Evolutionary conservation across 2,888 invertebrate genomes (phyloP), one percentile per base, ranked within the genome.

Genomic region (Oligia strigilis): DNA sequence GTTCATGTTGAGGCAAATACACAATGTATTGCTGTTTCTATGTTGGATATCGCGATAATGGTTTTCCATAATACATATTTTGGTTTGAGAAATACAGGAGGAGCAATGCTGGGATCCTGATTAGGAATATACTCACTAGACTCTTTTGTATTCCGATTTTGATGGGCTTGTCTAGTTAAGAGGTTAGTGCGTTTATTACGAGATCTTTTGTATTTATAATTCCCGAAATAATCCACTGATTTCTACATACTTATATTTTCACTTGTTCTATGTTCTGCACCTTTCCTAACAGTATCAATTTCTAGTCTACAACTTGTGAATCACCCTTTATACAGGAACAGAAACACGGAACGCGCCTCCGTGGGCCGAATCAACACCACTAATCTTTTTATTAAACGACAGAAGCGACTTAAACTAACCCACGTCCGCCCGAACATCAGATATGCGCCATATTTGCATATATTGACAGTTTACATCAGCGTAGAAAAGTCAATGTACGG

Each of bases 351-450:
- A 93, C 93, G 91, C 91, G 90, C 88, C 89, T 81, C 91, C 94
- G 96, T 96, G 96, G 96, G 96, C 82, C 92, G 96, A 95, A 96
- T 96, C 96, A 90, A 87, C 82, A 80, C 92, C 82, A 92, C 93
- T 92, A 92, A 96, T 96, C 96, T 94, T 93, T 83, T 93, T 95
- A 95, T 94, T 95, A 95, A 94, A 94, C 94, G 88, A 94, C 95
- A 93, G 94, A 92, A 94, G 94, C 94, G 89, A 91, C 92, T 91
- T 88, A 90, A 93, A 91, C 92, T 94, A 92, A 89, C 96, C 95
- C 95, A 95, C 96, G 96, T 95, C 94, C 93, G 86, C 88, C 80
- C 87, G 84, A 89, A 89, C 93, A 95, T 96, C 95, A 92, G 96
- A 96, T 96, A 94, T 89, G 81, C 78, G 80, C 82, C 87, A 85